These are phyloP conservation scores for Eriocheir sinensis DNA, from an alignment of 1,140 invertebrate species.

Conservation along the genomic window DNA sequence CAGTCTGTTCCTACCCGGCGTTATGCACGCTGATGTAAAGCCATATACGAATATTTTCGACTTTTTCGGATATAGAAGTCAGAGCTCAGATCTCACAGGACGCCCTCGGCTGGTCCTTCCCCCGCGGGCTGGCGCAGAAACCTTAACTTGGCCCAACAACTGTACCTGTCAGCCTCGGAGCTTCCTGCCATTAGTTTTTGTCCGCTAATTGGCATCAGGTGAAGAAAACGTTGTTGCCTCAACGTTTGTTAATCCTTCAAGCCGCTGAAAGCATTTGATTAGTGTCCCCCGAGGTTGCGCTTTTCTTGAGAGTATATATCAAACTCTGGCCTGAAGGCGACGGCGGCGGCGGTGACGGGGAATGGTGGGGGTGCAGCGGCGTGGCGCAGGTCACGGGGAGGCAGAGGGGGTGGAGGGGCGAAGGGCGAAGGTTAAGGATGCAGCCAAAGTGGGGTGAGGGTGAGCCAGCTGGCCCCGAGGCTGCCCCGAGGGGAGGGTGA, in stretches of 20 bases:
- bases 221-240: not conserved
- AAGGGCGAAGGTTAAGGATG: conserved; percentile 11
- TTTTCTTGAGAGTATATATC: not conserved
- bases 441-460: not conserved
- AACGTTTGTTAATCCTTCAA: too few species aligned
- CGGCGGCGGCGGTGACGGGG: not conserved
- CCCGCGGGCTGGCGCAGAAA: too few species aligned
- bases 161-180: too few species aligned
- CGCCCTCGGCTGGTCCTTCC: too few species aligned
- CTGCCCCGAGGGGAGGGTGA: not conserved
- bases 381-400: not conserved
- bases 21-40: too few species aligned
- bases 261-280: not conserved
- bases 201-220: not conserved
- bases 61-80: too few species aligned
- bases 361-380: not conserved
- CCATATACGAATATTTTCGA: too few species aligned
- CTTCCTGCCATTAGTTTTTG: not conserved
- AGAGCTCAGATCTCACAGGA: too few species aligned
- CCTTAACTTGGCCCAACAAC: too few species aligned
- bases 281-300: not conserved
- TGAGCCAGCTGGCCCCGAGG: not conserved
- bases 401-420: not conserved
- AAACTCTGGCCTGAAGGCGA: not conserved
- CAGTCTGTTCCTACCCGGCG: too few species aligned